phyloP scores from a whole-genome alignment of 2,888 invertebrate species.

The Yponomeuta sedellus region DNA sequence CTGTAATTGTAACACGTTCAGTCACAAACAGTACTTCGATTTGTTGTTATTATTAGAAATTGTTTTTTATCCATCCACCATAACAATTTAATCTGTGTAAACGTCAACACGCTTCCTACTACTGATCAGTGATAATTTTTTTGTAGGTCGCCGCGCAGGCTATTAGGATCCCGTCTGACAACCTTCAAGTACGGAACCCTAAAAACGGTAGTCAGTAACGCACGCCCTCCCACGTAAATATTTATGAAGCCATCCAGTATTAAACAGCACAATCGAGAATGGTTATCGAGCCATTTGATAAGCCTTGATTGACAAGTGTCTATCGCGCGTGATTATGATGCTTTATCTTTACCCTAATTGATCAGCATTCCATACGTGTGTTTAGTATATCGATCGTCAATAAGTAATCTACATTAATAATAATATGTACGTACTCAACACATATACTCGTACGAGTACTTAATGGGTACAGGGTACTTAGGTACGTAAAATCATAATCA shows the following conservation, averaged over 20 bases:
- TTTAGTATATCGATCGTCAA: not conserved
- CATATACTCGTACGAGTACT: not conserved
- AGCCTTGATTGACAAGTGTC: not conserved
- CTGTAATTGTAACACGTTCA: not conserved
- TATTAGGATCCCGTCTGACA: too few species aligned
- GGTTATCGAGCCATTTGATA: not conserved
- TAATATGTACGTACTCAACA: not conserved
- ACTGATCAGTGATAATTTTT: too few species aligned
- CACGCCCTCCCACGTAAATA: not conserved
- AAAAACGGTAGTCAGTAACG: not conserved
- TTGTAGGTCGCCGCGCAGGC: too few species aligned
- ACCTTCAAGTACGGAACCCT: not conserved
- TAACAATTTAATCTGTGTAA: too few species aligned
- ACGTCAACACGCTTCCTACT: too few species aligned
- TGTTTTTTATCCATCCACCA: too few species aligned
- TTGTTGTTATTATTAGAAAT: too few species aligned
- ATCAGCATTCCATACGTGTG: not conserved
- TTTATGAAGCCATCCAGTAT: not conserved
- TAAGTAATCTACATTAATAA: not conserved
- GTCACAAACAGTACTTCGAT: too few species aligned
- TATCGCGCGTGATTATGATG: not conserved
- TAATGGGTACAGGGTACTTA: too few species aligned
- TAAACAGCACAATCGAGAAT: not conserved
- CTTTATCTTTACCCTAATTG: constrained; percentile 2
- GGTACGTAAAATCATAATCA: too few species aligned